A percentile compares a stretch with the other conserved stretches of the same genome.
phyloP scores from a whole-genome alignment of 1,140 invertebrate genomes.

The Sycophaga agraensis region DNA sequence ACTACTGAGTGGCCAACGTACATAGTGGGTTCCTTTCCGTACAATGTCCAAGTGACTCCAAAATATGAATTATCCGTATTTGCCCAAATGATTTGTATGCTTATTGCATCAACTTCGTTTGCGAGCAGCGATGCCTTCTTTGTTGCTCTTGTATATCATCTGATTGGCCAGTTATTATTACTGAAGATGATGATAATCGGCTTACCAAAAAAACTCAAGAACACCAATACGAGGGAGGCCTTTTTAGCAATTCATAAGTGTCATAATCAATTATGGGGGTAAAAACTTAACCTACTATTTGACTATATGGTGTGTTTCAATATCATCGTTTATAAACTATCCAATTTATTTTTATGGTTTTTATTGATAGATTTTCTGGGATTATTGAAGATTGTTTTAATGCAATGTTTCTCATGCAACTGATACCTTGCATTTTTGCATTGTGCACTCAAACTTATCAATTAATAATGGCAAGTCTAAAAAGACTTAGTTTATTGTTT shows the following conservation, averaged over 20 bases:
- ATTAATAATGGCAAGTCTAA: conserved; percentile 8
- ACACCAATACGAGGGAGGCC: neutral
- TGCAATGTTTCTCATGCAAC: conserved; percentile 24
- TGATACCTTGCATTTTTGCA: conserved; percentile 25
- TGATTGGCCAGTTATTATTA: conserved; percentile 52
- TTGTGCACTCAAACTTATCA: conserved; percentile 18
- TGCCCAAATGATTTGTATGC: conserved; percentile 49
- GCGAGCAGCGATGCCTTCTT: conserved; percentile 52
- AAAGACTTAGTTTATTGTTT: neutral
- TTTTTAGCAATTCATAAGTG: neutral
- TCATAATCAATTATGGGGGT: conserved; percentile 20
- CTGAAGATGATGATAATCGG: conserved; percentile 32
- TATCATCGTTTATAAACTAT: too few species aligned
- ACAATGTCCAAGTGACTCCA: conserved; percentile 51
- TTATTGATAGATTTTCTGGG: too few species aligned
- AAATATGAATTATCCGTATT: conserved; percentile 54
- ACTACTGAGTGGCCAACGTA: conserved; percentile 7
- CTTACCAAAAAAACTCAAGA: conserved; percentile 28
- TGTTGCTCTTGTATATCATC: conserved; percentile 51
- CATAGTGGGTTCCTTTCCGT: conserved; percentile 46
- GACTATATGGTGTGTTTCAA: too few species aligned
- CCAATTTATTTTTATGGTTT: too few species aligned
- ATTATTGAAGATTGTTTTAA: conserved; percentile 18
- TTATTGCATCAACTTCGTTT: conserved; percentile 47
- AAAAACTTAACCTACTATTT: neutral